A percentile compares a stretch with the other conserved stretches of the same genome.
phyloP scores from a whole-genome alignment of 2,888 invertebrate genomes.

The Archips crataeganus region DNA sequence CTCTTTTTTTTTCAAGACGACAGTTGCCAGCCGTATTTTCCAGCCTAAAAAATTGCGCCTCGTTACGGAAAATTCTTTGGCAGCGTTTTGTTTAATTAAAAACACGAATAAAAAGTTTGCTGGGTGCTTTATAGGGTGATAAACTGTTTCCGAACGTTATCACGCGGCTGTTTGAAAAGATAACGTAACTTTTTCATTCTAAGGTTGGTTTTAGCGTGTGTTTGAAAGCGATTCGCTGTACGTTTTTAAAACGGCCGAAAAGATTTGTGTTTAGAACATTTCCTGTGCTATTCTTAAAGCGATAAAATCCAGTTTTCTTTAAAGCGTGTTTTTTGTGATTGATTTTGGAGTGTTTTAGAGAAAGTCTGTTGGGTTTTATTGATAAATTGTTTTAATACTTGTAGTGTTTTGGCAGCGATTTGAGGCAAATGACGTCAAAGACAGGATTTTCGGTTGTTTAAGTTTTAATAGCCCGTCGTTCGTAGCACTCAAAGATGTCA shows the following conservation, averaged over 20 bases:
- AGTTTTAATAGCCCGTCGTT: neutral
- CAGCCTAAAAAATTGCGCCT: conserved; percentile 58
- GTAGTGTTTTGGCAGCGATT: neutral
- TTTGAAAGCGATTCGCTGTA: conserved; percentile 37
- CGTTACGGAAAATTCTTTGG: conserved; percentile 71
- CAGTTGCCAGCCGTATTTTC: conserved; percentile 54
- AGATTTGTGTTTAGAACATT: conserved; percentile 72
- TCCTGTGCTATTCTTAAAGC: conserved; percentile 77
- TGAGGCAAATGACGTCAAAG: neutral
- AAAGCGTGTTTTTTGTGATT: conserved; percentile 45
- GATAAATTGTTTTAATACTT: neutral
- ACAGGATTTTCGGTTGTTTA: neutral
- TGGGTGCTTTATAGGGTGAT: conserved; percentile 80
- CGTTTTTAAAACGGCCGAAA: conserved; percentile 62
- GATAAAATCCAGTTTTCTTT: conserved; percentile 77
- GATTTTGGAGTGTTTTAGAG: neutral
- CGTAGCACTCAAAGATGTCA: neutral
- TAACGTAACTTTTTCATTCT: neutral
- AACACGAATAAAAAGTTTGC: conserved; percentile 80
- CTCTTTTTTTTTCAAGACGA: conserved; percentile 36
- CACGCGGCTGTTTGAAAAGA: neutral
- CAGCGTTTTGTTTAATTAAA: conserved; percentile 81
- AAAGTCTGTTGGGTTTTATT: too few relatives aligned
- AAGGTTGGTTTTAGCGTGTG: conserved; percentile 8
- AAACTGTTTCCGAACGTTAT: conserved; percentile 56